These are phyloP conservation scores for Dryoscopus gambensis DNA, from an alignment of 2,113 vertebrate genomes.

Conservation along the genomic window DNA sequence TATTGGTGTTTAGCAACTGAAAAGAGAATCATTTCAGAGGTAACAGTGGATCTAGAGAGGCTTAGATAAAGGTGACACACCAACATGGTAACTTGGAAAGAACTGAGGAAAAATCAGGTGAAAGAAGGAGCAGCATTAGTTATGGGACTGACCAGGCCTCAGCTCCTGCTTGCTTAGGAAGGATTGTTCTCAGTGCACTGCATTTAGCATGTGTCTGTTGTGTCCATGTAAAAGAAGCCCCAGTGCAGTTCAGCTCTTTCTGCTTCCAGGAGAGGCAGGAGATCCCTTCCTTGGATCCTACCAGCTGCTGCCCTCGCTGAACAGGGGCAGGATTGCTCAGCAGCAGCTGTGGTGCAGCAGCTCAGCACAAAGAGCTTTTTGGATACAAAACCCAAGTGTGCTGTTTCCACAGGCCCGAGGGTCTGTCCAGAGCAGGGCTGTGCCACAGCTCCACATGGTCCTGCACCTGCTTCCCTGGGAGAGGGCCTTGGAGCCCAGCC, in stretches of 20 bases:
- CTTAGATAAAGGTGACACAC: background rate
- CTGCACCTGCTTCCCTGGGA: background rate
- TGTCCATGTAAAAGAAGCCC: background rate
- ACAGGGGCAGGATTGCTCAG: background rate
- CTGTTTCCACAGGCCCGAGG: background rate
- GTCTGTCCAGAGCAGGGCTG: background rate
- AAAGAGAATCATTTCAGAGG: background rate
- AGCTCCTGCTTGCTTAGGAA: background rate
- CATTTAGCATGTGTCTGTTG: rapidly evolving
- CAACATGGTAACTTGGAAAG: background rate
- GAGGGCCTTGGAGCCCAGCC: background rate
- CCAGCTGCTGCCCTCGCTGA: rapidly evolving
- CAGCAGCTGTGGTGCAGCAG: background rate
- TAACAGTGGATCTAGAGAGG: background rate
- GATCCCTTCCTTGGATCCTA: background rate
- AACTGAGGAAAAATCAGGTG: background rate
- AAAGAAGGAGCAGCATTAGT: background rate
- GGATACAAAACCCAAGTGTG: background rate
- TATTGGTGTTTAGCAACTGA: background rate
- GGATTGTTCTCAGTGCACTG: background rate
- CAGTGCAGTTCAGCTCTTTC: background rate
- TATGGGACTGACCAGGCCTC: background rate
- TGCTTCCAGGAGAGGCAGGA: background rate
- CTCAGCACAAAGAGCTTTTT: background rate
- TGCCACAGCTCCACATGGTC: background rate